phyloP scores from a whole-genome alignment of 2,113 vertebrate species.

The western clawed frog (Xenopus tropicalis) region UCB_Xtro_10.0 CM004443.2:2681501-2682000 shows the following conservation, averaged over 20 bases:
- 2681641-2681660: too few species aligned
- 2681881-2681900: slow-evolving; percentile 6
- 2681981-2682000: neutral
- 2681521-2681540: slow-evolving; percentile 1
- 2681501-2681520: neutral
- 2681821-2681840: neutral
- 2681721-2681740: neutral
- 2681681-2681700: neutral
- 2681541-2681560: slow-evolving; percentile 1
- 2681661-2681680: neutral
- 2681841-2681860: slow-evolving; percentile 6
- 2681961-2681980: neutral
- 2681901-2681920: slow-evolving; percentile 3
- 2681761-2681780: slow-evolving; percentile 9
- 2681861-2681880: neutral
- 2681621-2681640: neutral
- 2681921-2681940: neutral
- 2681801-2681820: neutral
- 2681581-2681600: neutral
- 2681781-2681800: neutral
- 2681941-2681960: neutral
- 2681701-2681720: neutral
- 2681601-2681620: neutral
- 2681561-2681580: neutral
- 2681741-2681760: too few species aligned